Base-by-base conservation (phyloP, 2,888 invertebrate genomes). In the Drosophila borealis region DNA sequence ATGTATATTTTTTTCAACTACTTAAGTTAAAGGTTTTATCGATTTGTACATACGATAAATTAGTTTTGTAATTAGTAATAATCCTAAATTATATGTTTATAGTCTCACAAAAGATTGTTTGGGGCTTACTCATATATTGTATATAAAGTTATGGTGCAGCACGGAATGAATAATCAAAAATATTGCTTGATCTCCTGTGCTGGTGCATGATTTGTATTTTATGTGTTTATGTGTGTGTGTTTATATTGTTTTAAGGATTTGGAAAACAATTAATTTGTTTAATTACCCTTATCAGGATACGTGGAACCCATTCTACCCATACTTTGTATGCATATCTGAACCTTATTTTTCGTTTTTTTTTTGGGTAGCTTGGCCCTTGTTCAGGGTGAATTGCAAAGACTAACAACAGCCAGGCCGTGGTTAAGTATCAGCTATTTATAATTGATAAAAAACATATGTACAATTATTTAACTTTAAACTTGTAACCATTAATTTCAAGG, bases 101-200 rank as follows among this genome's bases (percentile, higher is more conserved):
- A 81, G 88, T 81, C 81, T 88, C 88, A 88, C 86, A 88, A 82
- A 85, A 82, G 83, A 86, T 82, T 82, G 83, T 82, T 75, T 73
- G 57, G 82, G 83, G 72, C 81, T 77, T 83, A 68, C 44, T 55
- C 36, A 55, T 54, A 65, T 59, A 46, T 68, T 50, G 36, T 48
- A 69, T 69, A 68, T 68, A 74, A 78, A 48, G 64, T 68, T 61
- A 19, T 57, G 36, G 74, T 75, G 79, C 75, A 63, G 74, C 74
- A 78, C 67, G 53, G 74, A 74, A 74, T 67, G 41, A 78, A 64
- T 57, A 68, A 78, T 74, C 48, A 59, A 72, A 70, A 65, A 46
- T 9, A 56, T 48, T 33, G 34, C 36, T 39, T 59, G 54, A 63
- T 74, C 10, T 44, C 55, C 45, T 51, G 61, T 64, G 68, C 61